Evolutionary conservation across 2,113 vertebrate species (phyloP), one percentile per base, ranked within the genome.

Genomic region (Pedionomus torquatus): DNA sequence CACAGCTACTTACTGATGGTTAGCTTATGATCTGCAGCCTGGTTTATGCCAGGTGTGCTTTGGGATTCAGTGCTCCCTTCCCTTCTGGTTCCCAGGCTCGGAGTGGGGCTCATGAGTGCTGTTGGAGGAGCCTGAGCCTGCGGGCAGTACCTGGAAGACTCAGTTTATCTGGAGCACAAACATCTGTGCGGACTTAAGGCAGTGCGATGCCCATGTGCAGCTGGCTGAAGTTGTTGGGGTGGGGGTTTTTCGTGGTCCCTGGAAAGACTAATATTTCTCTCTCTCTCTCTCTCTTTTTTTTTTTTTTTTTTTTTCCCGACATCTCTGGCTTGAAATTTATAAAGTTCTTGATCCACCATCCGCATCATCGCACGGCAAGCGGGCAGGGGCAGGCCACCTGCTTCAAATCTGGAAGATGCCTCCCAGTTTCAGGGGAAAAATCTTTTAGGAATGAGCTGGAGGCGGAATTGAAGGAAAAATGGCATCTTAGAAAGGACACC

Each of bases 321-420:
- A 23, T 68, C 41, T 82, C 63, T 94, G 66, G 43, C 30, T 94
- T 12, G 1, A 60, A 82, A 89, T 77, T 49, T 25, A 19, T 70
- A 19, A 92, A 86, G 71, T 0, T 0, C 63, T 85, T 86, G 79
- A 61, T 86, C 66, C 1, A 4, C 82, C 83, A 66, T 72, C 79
- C 86, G 75, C 75, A 69, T 49, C 0, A 0, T 58, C 0, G 0
- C 58, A 69, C 8, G 5, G 66, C 0, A 5, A 76, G 68, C 49
- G 74, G 63, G 71, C 5, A 2, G 60, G 37, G 65, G 69, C 63
- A 55, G 72, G 65, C 74, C 84, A 87, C 69, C 77, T 90, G 90
- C 61, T 93, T 81, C 55, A 17, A 33, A 37, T n/a, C 52, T 65
- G 79, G 68, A 66, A 90, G 60, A 18, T 5, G 39, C 24, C 12